A percentile compares a stretch with the other conserved stretches of the same genome.
phyloP scores from a whole-genome alignment of 2,797 vertebrate genomes.

The Lithobates pipiens region DNA sequence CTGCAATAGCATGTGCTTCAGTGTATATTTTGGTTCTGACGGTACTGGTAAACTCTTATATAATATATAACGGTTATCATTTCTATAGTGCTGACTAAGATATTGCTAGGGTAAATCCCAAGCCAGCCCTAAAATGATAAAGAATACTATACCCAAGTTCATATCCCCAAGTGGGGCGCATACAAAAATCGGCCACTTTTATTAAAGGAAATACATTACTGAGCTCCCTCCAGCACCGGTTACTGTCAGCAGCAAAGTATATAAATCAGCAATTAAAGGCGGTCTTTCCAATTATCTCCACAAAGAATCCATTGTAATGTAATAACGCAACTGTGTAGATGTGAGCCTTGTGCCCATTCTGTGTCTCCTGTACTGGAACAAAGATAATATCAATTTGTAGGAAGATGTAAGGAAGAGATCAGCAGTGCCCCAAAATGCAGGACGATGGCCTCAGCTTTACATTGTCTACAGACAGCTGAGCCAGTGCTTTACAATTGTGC shows the following conservation, averaged over 20 bases:
- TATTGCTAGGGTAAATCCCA: slow-evolving; percentile 57
- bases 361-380: slow-evolving; percentile 9
- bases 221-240: slow-evolving; percentile 56
- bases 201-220: slow-evolving; percentile 62
- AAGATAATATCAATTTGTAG: slow-evolving; percentile 3
- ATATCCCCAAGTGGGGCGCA: slow-evolving; percentile 44
- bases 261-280: slow-evolving; percentile 62
- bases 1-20: slow-evolving; percentile 21
- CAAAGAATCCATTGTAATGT: slow-evolving; percentile 55
- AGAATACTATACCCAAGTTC: slow-evolving; percentile 57
- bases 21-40: slow-evolving; percentile 41
- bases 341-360: slow-evolving; percentile 42
- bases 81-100: slow-evolving; percentile 60
- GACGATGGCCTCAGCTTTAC: neutral
- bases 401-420: slow-evolving; percentile 18
- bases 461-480: neutral
- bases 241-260: slow-evolving; percentile 55
- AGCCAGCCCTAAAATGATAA: slow-evolving; percentile 54
- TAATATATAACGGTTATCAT: slow-evolving; percentile 41
- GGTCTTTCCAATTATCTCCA: slow-evolving; percentile 54
- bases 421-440: slow-evolving; percentile 5
- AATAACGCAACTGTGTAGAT: slow-evolving; percentile 50
- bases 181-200: slow-evolving; percentile 55
- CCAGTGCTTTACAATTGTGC: neutral
- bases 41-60: slow-evolving; percentile 21